phyloP scores from a whole-genome alignment of 2,113 vertebrate genomes.

The Chaenocephalus aceratus region DNA sequence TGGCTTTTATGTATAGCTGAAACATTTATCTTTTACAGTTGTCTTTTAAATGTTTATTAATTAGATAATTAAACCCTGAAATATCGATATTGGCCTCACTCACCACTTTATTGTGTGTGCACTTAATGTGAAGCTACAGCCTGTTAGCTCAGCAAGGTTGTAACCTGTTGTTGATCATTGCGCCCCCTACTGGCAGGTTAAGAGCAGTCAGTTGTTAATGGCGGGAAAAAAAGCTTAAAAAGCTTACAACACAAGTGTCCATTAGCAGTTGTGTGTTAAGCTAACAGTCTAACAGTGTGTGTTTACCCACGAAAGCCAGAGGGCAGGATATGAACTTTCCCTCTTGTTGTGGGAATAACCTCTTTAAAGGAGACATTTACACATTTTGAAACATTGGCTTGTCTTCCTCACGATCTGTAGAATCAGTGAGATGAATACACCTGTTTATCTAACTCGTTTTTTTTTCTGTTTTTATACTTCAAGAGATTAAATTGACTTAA shows the following conservation, averaged over 20 bases:
- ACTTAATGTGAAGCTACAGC: too few relatives aligned
- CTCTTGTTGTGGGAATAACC: conserved; percentile 45
- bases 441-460: background rate
- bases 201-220: too few relatives aligned
- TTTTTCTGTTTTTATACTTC: background rate
- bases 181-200: too few relatives aligned
- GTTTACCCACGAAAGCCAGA: conserved; percentile 42
- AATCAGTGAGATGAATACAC: background rate
- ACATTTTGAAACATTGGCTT: conserved; percentile 34
- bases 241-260: background rate
- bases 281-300: conserved; percentile 5
- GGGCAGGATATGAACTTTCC: conserved; percentile 66
- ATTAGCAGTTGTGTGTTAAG: background rate
- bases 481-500: conserved; percentile 3
- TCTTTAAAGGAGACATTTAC: conserved; percentile 67
- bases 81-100: too few relatives aligned
- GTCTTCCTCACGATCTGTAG: conserved; percentile 9
- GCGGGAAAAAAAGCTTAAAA: too few relatives aligned
- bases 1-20: too few relatives aligned
- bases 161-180: too few relatives aligned
- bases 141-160: too few relatives aligned
- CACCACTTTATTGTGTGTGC: too few relatives aligned
- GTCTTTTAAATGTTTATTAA: too few relatives aligned
- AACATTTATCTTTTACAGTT: too few relatives aligned
- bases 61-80: too few relatives aligned